phyloP scores from a whole-genome alignment of 2,888 invertebrate species.

The Morpho achilles region DNA sequence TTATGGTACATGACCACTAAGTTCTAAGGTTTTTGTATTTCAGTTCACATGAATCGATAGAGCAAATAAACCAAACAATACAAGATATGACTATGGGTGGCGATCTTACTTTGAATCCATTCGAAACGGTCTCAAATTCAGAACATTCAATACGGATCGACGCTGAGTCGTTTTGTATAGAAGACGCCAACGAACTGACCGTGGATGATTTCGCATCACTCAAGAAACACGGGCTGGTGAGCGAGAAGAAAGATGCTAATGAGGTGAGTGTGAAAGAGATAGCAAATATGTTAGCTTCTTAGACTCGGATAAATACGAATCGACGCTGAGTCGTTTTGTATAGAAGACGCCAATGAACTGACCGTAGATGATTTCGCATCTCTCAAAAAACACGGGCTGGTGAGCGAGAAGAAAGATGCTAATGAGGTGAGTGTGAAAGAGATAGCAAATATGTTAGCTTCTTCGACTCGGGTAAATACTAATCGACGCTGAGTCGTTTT shows the following conservation, averaged over 20 bases:
- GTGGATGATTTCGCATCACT: conserved; percentile 70
- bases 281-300: conserved; percentile 45
- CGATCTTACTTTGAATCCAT: conserved; percentile 67
- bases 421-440: conserved; percentile 49
- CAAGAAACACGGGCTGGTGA: conserved; percentile 65
- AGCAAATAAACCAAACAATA: conserved; percentile 73
- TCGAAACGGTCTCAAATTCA: conserved; percentile 52
- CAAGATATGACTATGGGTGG: conserved; percentile 75
- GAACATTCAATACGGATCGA: conserved; percentile 68
- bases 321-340: conserved; percentile 63
- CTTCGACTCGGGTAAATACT: conserved; percentile 52
- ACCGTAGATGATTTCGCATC: conserved; percentile 71
- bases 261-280: conserved; percentile 42
- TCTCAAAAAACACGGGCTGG: conserved; percentile 67
- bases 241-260: conserved; percentile 61
- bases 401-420: conserved; percentile 55
- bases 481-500: conserved; percentile 63
- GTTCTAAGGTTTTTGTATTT: background rate
- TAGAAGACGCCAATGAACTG: conserved; percentile 60
- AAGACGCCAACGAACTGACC: conserved; percentile 60
- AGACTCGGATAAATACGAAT: conserved; percentile 52
- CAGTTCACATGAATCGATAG: conserved; percentile 64
- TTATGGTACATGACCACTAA: background rate
- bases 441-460: conserved; percentile 41
- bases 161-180: conserved; percentile 61